Conservation (phyloP, 2,888 invertebrate genomes). For the Kuschelorhynchus macadamiae region DNA sequence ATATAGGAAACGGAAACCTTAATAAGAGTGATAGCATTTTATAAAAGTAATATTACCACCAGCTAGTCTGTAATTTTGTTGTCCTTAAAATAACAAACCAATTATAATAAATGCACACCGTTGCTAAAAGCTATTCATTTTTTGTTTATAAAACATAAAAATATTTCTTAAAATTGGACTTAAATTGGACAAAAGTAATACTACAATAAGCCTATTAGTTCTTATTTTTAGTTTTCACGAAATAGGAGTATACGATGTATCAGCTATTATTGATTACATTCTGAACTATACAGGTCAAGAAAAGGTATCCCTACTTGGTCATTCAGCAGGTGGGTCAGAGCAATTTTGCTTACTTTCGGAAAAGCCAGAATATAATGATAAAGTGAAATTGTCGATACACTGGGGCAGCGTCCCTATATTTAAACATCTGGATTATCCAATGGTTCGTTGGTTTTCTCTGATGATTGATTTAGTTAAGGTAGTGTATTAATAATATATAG, state of each 20-base stretch:
- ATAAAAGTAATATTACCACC: too few relatives aligned
- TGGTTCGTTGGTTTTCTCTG: neutral
- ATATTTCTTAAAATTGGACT: too few relatives aligned
- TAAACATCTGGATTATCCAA: neutral
- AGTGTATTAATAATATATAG: too few relatives aligned
- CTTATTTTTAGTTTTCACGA: slow-evolving; percentile 71
- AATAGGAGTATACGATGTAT: slow-evolving; percentile 83
- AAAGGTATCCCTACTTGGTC: slow-evolving; percentile 82
- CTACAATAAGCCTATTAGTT: neutral
- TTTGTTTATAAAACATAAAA: too few relatives aligned
- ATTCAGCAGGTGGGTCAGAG: slow-evolving; percentile 81
- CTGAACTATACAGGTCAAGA: slow-evolving; percentile 71
- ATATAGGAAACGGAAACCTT: too few relatives aligned
- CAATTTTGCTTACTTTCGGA: slow-evolving; percentile 78
- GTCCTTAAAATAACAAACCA: too few relatives aligned
- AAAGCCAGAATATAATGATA: slow-evolving; percentile 75
- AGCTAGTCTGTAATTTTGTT: too few relatives aligned
- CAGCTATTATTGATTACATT: slow-evolving; percentile 83
- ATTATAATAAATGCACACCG: too few relatives aligned
- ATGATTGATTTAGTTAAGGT: too few relatives aligned
- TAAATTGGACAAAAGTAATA: too few relatives aligned
- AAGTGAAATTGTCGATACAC: slow-evolving; percentile 74
- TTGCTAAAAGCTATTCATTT: too few relatives aligned
- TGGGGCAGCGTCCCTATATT: slow-evolving; percentile 10
- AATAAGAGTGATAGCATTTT: too few relatives aligned